Percentiles rank a stretch among this genome's conserved stretches.
These are phyloP conservation scores for Pao palembangensis DNA, from an alignment of 2,113 vertebrate species.

Conservation along the genomic window DNA sequence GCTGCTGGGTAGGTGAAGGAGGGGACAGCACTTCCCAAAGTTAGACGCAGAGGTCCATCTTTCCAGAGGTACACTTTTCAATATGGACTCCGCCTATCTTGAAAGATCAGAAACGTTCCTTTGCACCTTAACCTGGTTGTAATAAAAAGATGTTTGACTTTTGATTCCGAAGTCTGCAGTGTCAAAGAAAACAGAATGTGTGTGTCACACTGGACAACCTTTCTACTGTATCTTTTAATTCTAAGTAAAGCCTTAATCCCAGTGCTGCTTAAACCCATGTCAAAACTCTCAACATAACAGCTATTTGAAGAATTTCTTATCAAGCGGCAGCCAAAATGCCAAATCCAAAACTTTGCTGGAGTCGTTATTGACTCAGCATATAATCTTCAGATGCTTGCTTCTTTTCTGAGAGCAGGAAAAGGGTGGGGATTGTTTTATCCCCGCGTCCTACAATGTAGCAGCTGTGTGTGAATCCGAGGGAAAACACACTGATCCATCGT, in stretches of 20 bases:
- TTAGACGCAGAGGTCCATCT: slow-evolving; percentile 39
- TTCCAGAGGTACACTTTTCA: slow-evolving; percentile 15
- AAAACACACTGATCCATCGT: slow-evolving; percentile 19
- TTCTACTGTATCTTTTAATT: neutral
- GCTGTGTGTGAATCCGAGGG: slow-evolving; percentile 39
- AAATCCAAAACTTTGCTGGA: neutral
- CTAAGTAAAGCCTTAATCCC: neutral
- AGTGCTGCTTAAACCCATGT: neutral
- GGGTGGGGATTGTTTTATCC: slow-evolving; percentile 18
- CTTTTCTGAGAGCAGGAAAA: slow-evolving; percentile 19
- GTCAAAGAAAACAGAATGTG: slow-evolving; percentile 3
- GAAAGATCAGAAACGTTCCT: slow-evolving; percentile 28
- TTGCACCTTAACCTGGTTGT: slow-evolving; percentile 7
- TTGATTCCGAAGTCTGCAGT: neutral
- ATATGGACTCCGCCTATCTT: slow-evolving; percentile 11
- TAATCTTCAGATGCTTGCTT: slow-evolving; percentile 13
- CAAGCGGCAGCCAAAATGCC: slow-evolving; percentile 4
- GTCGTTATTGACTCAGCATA: slow-evolving; percentile 8
- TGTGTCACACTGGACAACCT: neutral
- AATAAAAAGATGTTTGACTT: neutral
- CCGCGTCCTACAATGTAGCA: slow-evolving; percentile 38
- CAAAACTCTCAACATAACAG: neutral
- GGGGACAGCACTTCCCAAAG: slow-evolving; percentile 31
- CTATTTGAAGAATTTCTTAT: slow-evolving; percentile 1
- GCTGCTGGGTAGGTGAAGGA: slow-evolving; percentile 10